Evolutionary conservation across 2,888 invertebrate genomes (phyloP).

Genomic region (Nasonia oneida): DNA sequence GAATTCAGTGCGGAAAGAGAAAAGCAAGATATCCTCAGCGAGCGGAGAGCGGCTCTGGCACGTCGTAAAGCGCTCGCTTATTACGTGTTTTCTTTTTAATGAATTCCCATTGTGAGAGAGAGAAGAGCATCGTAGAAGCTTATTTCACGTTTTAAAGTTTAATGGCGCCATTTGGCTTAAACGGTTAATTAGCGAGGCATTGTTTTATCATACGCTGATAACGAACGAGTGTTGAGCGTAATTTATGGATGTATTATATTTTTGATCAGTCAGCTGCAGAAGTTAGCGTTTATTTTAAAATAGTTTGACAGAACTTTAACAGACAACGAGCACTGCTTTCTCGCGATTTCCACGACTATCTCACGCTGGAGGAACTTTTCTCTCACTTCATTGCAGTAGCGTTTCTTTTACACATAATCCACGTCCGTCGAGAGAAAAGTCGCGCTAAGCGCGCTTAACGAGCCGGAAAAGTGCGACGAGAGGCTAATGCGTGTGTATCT

Average conservation of each 20-base stretch:
- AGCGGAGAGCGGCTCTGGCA: neutral
- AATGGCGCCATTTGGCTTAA: conserved; percentile 34
- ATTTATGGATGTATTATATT: neutral
- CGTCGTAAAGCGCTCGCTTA: conserved; percentile 32
- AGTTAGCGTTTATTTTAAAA: neutral
- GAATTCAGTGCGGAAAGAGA: conserved; percentile 17
- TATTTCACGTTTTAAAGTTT: conserved; percentile 42
- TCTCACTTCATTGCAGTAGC: neutral
- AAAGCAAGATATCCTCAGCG: conserved; percentile 14
- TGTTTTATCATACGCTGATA: conserved; percentile 8
- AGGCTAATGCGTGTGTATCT: neutral
- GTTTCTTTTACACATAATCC: neutral
- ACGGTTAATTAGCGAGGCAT: conserved; percentile 34
- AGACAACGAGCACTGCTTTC: neutral
- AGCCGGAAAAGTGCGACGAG: conserved; percentile 1
- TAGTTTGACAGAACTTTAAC: neutral
- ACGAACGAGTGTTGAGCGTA: neutral
- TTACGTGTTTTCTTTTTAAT: conserved; percentile 44
- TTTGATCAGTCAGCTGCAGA: neutral
- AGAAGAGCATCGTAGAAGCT: conserved; percentile 20
- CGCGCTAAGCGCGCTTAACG: neutral
- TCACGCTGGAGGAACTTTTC: neutral
- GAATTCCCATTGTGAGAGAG: conserved; percentile 38
- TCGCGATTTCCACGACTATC: neutral
- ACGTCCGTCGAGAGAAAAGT: neutral